Evolutionary conservation across 2,888 invertebrate genomes (phyloP), one percentile per base, ranked within the genome.

Genomic region (Alviniconcha strummeri): DNA sequence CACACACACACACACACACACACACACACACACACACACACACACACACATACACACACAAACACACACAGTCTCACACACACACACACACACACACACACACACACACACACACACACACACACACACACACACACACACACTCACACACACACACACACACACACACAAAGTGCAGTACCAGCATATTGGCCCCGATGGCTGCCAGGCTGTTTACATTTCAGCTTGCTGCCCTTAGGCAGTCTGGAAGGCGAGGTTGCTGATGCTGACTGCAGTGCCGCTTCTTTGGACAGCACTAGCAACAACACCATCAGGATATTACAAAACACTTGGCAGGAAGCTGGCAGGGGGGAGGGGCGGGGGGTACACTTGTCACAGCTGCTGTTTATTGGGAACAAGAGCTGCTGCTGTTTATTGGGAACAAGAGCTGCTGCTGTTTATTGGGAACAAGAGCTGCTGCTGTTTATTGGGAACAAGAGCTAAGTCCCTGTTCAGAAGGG

Each of bases 121-220:
- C 69, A 69, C 69, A 13, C 69, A 69, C 13, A 69, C 69, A 13
- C 13, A 69, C 69, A 69, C 13, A 69, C 69, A 69, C 69, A 69
- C 69, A 69, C 69, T 67, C 11, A 76, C n/a, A 52, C 54, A 60
- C 9, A 17, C 54, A 55, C 17, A 9, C 57, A 82, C 19, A 82
- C 8, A n/a, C 36, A 75, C 9, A 36, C 13, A 8, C 13, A 55
- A 15, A 3, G 3, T 77, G 5, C 67, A 79, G 54, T 84, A 91
- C 90, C 88, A 90, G 90, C 77, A 89, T 88, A 75, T 88, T 88
- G n/a, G 88, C 89, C 84, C 84, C 52, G 87, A 84, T 13, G 89
- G 86, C 83, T 86, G 11, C n/a, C 60, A 60, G 80, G 54, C n/a
- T 80, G 80, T 80, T 80, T 89, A 57, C 88, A 87, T 84, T 89